Evolutionary conservation across 2,888 invertebrate species (phyloP), one percentile per base, ranked within the genome.

Genomic region (Flexamia atlantica): DNA sequence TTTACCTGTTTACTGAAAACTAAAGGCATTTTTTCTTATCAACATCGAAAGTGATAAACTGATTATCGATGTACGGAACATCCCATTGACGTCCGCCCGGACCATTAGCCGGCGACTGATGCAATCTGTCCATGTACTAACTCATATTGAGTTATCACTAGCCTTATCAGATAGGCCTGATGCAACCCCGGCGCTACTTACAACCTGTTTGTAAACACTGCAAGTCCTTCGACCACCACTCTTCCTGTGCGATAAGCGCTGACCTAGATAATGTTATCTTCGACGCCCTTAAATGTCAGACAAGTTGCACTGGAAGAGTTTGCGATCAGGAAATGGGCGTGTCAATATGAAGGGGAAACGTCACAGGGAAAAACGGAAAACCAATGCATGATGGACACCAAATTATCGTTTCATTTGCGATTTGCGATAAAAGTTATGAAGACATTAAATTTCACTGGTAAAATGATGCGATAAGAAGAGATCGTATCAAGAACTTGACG

Each of bases 101-200:
- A 64, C 28, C 20, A 64, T 28, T 28, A 28, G 64, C 17, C 14
- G 3, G 17, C 3, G 53, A 17, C 64, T 64, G 64, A 64, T 64
- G 64, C 64, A 64, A 64, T 64, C 64, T 30, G 30, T 7, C 64
- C 64, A 14, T 28, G 1, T 9, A 30, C 64, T 64, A 64, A 64
- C 64, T 64, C 64, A 64, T 64, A n/a, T n/a, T n/a, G 57, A 4
- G 14, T 57, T 57, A 57, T 57, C 57, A 57, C 20, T 3, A 7
- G 57, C 23, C 64, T 64, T 64, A 64, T 64, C 64, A 64, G 64
- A 64, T 64, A 53, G 30, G 64, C 64, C 64, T 64, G 64, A 64
- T 64, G 64, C 64, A 64, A 57, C 57, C 57, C 23, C 20, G 57
- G 57, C 23, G 23, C 57, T 3, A 64, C 64, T 30, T 28, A 28